Conservation (phyloP, 2,113 vertebrate species). For the Micronycteris hirsuta region DNA sequence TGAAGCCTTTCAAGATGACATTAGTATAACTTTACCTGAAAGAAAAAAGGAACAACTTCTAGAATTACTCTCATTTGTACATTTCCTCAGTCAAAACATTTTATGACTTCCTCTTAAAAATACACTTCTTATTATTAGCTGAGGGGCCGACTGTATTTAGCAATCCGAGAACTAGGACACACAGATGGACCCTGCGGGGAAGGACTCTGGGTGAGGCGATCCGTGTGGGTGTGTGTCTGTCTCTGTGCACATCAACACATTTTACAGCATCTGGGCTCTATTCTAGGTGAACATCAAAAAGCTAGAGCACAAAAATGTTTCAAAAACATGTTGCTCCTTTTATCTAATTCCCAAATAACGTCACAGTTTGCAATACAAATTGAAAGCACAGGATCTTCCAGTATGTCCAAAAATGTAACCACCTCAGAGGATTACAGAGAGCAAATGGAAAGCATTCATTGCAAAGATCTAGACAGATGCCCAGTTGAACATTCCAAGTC, state of each 20-base stretch:
- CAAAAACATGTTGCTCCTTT: not conserved
- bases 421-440: not conserved
- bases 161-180: not conserved
- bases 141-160: not conserved
- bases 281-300: slow-evolving; percentile 11
- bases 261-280: not conserved
- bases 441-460: not conserved
- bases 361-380: not conserved
- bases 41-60: not conserved
- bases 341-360: slow-evolving; percentile 40
- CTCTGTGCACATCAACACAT: not conserved
- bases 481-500: not conserved
- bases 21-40: not conserved
- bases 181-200: not conserved
- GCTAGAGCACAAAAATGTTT: not conserved
- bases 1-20: not conserved
- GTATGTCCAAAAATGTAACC: not conserved
- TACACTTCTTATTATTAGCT: not conserved
- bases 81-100: not conserved
- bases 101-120: slow-evolving; percentile 7
- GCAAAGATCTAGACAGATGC: not conserved
- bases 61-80: not conserved
- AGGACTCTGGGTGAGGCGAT: not conserved
- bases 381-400: not conserved
- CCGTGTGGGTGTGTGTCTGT: not conserved